phyloP scores from a whole-genome alignment of 1,140 invertebrate species.

The Sinella curviseta region DNA sequence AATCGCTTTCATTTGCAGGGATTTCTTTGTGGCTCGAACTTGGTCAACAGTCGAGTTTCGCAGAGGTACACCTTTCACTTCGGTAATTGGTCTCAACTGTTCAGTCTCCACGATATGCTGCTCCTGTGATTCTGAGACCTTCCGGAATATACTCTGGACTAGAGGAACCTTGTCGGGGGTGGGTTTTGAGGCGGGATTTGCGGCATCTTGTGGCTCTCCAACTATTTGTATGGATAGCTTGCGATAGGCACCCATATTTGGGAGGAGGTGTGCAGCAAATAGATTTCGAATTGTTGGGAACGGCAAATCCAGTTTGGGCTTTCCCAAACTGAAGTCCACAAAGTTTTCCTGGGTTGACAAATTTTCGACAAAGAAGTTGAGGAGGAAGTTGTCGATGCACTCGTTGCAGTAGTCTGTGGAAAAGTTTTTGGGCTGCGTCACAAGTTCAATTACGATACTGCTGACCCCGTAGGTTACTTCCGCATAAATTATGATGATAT shows the following conservation, averaged over 20 bases:
- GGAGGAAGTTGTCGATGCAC: background rate
- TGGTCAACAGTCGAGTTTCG: background rate
- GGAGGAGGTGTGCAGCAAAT: background rate
- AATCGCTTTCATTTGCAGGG: background rate
- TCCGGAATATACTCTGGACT: background rate
- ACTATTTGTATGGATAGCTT: conserved; percentile 4
- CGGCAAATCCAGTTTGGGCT: background rate
- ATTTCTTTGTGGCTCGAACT: background rate
- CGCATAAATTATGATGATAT: background rate
- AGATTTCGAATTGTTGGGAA: background rate
- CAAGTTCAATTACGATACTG: background rate
- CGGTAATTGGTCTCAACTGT: background rate
- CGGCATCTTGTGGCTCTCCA: background rate
- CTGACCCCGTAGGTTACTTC: background rate
- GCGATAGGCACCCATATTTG: background rate
- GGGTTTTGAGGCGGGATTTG: background rate
- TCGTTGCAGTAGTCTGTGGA: conserved; percentile 5
- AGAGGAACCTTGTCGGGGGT: background rate
- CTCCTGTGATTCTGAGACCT: background rate
- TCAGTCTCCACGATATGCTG: background rate
- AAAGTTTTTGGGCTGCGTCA: conserved; percentile 22
- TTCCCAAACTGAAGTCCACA: background rate
- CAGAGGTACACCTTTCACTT: background rate
- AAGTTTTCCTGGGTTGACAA: background rate
- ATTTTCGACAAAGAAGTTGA: background rate